phyloP scores from a whole-genome alignment of 2,888 invertebrate genomes.

The Aphidoletes aphidimyza region DNA sequence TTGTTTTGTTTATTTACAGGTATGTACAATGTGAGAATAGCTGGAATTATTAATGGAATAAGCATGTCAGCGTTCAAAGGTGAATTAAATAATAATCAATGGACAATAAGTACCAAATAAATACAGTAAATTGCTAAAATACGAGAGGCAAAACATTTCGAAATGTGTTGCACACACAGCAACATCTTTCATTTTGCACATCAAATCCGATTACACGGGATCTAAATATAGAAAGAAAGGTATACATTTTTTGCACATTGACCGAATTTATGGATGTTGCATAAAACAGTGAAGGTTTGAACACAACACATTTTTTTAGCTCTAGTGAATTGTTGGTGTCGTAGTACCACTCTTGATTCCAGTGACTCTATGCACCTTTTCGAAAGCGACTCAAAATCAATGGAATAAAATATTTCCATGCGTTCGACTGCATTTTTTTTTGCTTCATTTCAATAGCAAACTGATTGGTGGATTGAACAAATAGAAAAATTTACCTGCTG shows the following conservation, averaged over 20 bases:
- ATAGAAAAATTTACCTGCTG: slow-evolving; percentile 29
- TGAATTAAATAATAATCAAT: too few species aligned
- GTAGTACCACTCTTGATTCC: too few species aligned
- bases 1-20: background rate
- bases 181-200: too few species aligned
- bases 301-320: background rate
- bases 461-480: background rate
- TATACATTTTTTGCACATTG: slow-evolving; percentile 15
- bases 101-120: background rate
- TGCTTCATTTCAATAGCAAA: too few species aligned
- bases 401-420: background rate
- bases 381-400: background rate
- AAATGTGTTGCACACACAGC: background rate
- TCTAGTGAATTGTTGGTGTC: background rate
- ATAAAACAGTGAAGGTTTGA: background rate
- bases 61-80: background rate
- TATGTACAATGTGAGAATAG: background rate
- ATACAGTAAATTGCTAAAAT: too few species aligned
- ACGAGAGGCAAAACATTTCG: background rate
- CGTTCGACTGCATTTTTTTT: background rate
- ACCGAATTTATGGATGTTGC: background rate
- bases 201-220: background rate
- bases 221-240: slow-evolving; percentile 5
- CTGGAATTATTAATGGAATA: background rate
- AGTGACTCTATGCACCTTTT: background rate